Evolutionary conservation across 2,113 vertebrate species (phyloP).

Genomic region (Tautogolabrus adspersus): DNA sequence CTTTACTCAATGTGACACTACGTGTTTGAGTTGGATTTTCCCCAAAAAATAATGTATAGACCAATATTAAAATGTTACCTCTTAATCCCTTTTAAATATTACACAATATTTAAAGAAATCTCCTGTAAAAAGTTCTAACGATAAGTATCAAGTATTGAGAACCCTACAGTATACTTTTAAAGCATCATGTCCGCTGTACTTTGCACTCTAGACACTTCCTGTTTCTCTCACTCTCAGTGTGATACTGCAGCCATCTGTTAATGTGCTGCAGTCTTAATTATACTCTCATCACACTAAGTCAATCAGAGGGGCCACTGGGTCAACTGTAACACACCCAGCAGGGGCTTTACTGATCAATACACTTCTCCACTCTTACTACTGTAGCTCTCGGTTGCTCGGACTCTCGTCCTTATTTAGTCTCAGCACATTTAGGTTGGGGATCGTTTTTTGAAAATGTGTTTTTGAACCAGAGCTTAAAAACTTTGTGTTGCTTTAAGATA

Average conservation of each 20-base stretch:
- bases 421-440: not conserved
- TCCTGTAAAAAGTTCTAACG: no score
- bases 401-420: constrained; percentile 18
- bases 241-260: constrained; percentile 55
- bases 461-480: not conserved
- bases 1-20: no score
- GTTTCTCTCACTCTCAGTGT: constrained; percentile 23
- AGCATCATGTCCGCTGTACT: not conserved
- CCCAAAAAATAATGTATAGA: no score
- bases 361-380: constrained; percentile 19
- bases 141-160: no score
- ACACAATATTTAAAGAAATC: no score
- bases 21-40: no score
- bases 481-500: no score
- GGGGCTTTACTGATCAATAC: constrained; percentile 63
- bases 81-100: no score
- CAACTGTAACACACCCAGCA: constrained; percentile 43
- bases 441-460: not conserved
- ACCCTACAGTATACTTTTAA: no score
- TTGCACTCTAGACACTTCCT: not conserved
- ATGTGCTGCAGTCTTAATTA: constrained; percentile 76
- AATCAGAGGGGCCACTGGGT: constrained; percentile 48
- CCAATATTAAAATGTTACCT: no score
- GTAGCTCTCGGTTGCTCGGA: constrained; percentile 26
- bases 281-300: constrained; percentile 70